phyloP scores from a whole-genome alignment of 2,888 invertebrate genomes.

The Pachymerium ferrugineum region DNA sequence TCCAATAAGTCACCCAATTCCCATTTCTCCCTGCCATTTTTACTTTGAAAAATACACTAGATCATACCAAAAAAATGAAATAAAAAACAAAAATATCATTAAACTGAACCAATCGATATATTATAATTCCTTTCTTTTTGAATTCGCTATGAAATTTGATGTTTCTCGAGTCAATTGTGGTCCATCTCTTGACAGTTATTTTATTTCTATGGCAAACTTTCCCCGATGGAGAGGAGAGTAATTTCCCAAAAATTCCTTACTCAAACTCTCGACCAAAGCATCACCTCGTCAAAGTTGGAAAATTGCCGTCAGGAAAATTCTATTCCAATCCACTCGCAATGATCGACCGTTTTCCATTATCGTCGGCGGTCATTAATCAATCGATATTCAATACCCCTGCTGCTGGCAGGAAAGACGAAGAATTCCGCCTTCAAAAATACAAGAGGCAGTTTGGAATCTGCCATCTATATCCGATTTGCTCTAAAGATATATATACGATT shows the following conservation, averaged over 20 bases:
- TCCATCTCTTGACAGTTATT: background rate
- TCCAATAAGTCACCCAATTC: slow-evolving; percentile 21
- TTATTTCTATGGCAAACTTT: slow-evolving; percentile 8
- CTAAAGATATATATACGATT: background rate
- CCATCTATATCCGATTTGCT: slow-evolving; percentile 1
- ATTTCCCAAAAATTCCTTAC: slow-evolving; percentile 10
- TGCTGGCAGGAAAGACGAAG: slow-evolving; percentile 10
- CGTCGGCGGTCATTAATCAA: slow-evolving; percentile 14
- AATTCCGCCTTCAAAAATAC: slow-evolving; percentile 10
- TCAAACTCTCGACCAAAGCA: slow-evolving; percentile 18
- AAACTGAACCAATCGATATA: background rate
- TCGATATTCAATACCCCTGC: slow-evolving; percentile 17
- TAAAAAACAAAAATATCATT: background rate
- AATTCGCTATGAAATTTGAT: too few relatives aligned
- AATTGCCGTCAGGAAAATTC: slow-evolving; percentile 15
- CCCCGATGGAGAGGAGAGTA: background rate
- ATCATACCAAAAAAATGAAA: background rate
- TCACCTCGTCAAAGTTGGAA: slow-evolving; percentile 8
- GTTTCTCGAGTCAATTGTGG: background rate
- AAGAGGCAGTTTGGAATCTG: background rate
- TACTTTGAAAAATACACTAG: background rate
- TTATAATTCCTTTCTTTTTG: background rate
- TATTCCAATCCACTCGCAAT: slow-evolving; percentile 21
- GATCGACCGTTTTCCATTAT: slow-evolving; percentile 21
- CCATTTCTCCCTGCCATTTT: background rate